Evolutionary conservation across 2,113 vertebrate species (phyloP), one percentile per base, ranked within the genome.

Genomic region (Podilymbus podiceps): DNA sequence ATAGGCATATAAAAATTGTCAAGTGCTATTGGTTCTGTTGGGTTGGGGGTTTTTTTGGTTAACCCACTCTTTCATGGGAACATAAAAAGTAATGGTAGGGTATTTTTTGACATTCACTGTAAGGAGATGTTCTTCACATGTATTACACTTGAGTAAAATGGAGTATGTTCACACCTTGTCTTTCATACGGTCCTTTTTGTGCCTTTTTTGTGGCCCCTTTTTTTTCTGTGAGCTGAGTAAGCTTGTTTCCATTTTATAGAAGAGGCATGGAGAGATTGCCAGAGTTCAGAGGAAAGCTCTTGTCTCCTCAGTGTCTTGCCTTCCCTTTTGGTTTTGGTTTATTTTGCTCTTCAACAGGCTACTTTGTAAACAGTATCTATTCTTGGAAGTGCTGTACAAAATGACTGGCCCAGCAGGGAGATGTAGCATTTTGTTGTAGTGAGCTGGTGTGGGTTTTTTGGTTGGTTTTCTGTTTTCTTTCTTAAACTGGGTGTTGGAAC

Each of bases 21-120:
- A 21, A 31, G 20, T 73, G 15, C 8, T 84, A 6, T 46, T 63
- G n/a, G 15, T 80, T 93, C 40, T 42, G 14, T 60, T 85, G 15
- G 23, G 33, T 73, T 35, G 0, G 4, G 11, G 1, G 8, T 38
- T 42, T 9, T 58, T 42, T 88, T 53, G 31, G 12, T 60, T 85
- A 78, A 93, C 5, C 4, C 12, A 0, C 2, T 21, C 18, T 72
- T 74, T 68, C 72, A 75, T 72, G 33, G 27, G 11, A 79, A 31
- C 30, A 12, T 28, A 14, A 73, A 47, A 46, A 76, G n/a, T 30
- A 42, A 18, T 0, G 0, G n/a, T 30, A 42, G 20, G 0, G 0
- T 56, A 13, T 42, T 42, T 86, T 53, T 89, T 56, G 5, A 66
- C 4, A 8, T 38, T 58, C 11, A 23, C 5, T 62, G 3, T 53